A percentile compares a stretch with the other conserved stretches of the same genome.
Conservation (phyloP, 92 coral and sea anemone species). For the Phymanthus crucifer region DNA sequence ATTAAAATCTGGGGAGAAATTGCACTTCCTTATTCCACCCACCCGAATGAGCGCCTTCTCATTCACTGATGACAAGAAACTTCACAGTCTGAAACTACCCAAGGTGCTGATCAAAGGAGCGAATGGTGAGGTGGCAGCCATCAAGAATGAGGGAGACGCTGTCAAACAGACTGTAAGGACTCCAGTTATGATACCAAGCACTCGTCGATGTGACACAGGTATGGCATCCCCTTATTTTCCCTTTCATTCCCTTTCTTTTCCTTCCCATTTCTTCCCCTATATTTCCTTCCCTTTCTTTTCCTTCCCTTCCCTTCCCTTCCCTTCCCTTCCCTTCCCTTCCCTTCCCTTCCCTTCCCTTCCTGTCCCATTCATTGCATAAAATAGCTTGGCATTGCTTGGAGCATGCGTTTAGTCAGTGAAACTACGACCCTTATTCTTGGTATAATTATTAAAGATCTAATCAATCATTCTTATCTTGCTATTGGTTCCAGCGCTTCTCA, state of each 20-base stretch:
- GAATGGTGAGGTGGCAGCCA: slow-evolving; percentile 28
- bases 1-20: slow-evolving; percentile 71
- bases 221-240: too few relatives aligned
- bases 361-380: not conserved
- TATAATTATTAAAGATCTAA: too few relatives aligned
- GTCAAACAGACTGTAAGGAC: slow-evolving; percentile 55
- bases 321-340: not conserved
- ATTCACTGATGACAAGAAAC: slow-evolving; percentile 82
- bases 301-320: too few relatives aligned
- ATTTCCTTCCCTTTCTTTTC: too few relatives aligned
- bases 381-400: not conserved
- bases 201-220: slow-evolving; percentile 92
- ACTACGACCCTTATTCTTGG: too few relatives aligned
- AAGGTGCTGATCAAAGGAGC: slow-evolving; percentile 47
- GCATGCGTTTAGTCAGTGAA: not conserved
- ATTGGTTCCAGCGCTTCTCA: slow-evolving; percentile 69
- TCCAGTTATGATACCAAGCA: slow-evolving; percentile 86
- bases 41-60: slow-evolving; percentile 62
- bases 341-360: not conserved
- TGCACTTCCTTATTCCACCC: slow-evolving; percentile 88
- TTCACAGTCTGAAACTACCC: slow-evolving; percentile 75
- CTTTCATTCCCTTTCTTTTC: too few relatives aligned
- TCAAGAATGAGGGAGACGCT: slow-evolving; percentile 58
- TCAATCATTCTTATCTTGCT: not conserved
- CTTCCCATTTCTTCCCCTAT: too few relatives aligned